Percentiles rank a stretch among this genome's conserved stretches.
phyloP scores from a whole-genome alignment of 2,113 vertebrate species.

The Bos taurus region ARS-UCD2.0 NC_037330.1:49742501-49743000 shows the following conservation, averaged over 20 bases:
- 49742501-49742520: not conserved
- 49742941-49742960: not conserved
- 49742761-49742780: no score
- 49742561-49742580: not conserved
- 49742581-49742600: not conserved
- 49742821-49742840: not conserved
- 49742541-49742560: not conserved
- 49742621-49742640: constrained; percentile 8
- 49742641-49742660: not conserved
- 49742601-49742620: not conserved
- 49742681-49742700: not conserved
- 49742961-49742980: not conserved
- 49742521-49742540: not conserved
- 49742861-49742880: not conserved
- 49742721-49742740: not conserved
- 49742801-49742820: no score
- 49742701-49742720: not conserved
- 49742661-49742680: not conserved
- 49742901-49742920: not conserved
- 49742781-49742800: not conserved
- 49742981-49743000: not conserved
- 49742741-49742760: not conserved
- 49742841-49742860: not conserved
- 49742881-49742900: not conserved
- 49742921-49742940: not conserved